Conservation (phyloP, 2,113 vertebrate species). For the Sylvicapra grimmia region DNA sequence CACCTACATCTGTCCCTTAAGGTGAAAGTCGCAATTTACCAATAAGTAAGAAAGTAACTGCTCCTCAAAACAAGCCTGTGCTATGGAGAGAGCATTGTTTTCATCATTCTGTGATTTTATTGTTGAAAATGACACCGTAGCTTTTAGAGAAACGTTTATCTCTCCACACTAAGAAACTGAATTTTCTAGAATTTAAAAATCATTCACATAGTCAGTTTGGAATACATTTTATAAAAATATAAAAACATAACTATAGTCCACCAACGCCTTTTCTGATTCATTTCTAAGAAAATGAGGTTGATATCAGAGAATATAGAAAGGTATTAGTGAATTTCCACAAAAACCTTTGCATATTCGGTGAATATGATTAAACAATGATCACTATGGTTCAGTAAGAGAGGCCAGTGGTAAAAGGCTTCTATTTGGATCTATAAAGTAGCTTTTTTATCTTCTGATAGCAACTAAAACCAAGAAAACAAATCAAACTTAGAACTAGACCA, state of each 20-base stretch:
- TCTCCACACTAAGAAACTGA: background rate
- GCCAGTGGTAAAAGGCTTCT: background rate
- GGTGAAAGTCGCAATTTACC: background rate
- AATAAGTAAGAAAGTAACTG: background rate
- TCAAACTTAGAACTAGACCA: background rate
- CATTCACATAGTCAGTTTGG: background rate
- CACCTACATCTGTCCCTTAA: background rate
- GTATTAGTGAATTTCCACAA: background rate
- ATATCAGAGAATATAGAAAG: background rate
- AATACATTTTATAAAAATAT: constrained; percentile 32
- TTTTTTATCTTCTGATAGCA: background rate
- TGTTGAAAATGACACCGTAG: background rate
- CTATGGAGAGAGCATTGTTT: background rate
- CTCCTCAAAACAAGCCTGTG: background rate
- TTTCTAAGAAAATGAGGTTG: constrained; percentile 22
- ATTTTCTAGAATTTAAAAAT: constrained; percentile 25
- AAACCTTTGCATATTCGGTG: background rate
- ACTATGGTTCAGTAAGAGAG: background rate
- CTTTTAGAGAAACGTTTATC: background rate
- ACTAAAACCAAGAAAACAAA: constrained; percentile 13
- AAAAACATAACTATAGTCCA: background rate
- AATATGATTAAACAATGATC: background rate
- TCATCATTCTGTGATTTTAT: background rate
- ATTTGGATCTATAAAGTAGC: background rate
- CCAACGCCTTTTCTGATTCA: background rate